Evolutionary conservation across 2,888 invertebrate species (phyloP), one percentile per base, ranked within the genome.

Genomic region (Chromoteleia sp.): DNA sequence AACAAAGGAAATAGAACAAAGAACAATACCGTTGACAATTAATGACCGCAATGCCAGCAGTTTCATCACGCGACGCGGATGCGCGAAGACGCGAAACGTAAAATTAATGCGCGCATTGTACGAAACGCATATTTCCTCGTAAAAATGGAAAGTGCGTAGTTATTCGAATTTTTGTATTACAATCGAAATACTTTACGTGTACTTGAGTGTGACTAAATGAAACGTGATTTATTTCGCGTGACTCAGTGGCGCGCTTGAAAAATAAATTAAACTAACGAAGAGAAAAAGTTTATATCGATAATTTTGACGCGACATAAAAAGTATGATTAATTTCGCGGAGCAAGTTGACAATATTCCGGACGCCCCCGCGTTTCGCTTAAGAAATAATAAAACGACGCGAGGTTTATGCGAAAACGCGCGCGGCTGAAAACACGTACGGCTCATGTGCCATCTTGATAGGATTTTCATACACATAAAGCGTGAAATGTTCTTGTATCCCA

Each of bases 391-490:
- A 73, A 73, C 43, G 59, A 19, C 52, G 43, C 25, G 29, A 30
- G 61, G 65, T 78, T 74, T 78, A 81, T 73, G 80, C 75, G 81
- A 81, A 82, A 77, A 79, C 52, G 71, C 75, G 75, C 76, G 79
- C 76, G 59, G 5, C 61, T 81, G 75, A 78, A 54, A 73, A 77
- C 76, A 68, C 59, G 77, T 48, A 79, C 73, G 73, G 70, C 77
- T 77, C 59, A 56, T 65, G 43, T 74, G 74, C 81, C 81, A 79
- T 77, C 81, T 79, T 82, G 84, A 83, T 82, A 82, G 79, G 75
- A 82, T 82, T 79, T 78, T 79, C 78, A 82, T 75, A 79, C 75
- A 75, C 78, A 82, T 75, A 79, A 82, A 82, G 82, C 78, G 78
- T 58, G 75, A 78, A 78, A 82, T 63, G 75, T 78, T 78, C 75